Base-by-base conservation (phyloP, 2,797 vertebrate species). In the Spea hammondii region DNA sequence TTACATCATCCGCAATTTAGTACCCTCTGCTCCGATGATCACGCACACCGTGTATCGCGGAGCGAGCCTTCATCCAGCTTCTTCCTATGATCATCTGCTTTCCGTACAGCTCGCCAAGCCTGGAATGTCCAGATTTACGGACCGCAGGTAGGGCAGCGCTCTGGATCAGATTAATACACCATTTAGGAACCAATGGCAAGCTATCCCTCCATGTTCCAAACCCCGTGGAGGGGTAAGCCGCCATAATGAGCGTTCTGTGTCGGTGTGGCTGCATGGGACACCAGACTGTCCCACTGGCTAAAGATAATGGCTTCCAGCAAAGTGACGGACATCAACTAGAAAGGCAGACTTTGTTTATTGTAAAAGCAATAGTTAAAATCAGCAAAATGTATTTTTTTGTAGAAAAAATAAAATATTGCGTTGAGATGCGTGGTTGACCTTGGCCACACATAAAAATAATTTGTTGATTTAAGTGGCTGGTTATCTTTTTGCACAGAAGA, bases 391-490 rank as follows among this genome's bases (percentile, higher is more conserved):
- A 32, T 32, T 32, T 32, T 8, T 32, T 62, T 9, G 59, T 5
- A 12, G 59, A 9, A 62, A 5, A 65, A 46, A 66, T 55, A 57
- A 77, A 12, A 77, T 13, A 65, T 10, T 65, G 17, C 51, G 9
- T 64, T 57, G 11, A 67, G 48, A 62, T 50, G 59, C 64, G 12
- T 48, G 11, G 70, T 53, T 72, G 74, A 62, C 54, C 69, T 77
- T 67, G 74, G 53, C 53, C 11, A n/a, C 69, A 67, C 74, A 47
- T 62, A 76, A 72, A 32, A 68, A 72, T 67, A 66, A 51, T 65
- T 17, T 72, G 74, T 62, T 80, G 79, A 80, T 80, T 76, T 80
- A 80, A 70, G 67, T 69, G 79, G 50, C 77, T 67, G 77, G 62
- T 79, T 59, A 79, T 74, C 44, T 55, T 55, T 53, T 54, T 74